Percentiles rank a stretch among this genome's conserved stretches.
Evolutionary conservation across 2,797 vertebrate species (phyloP).

Genomic region (Euthynnus affinis): DNA sequence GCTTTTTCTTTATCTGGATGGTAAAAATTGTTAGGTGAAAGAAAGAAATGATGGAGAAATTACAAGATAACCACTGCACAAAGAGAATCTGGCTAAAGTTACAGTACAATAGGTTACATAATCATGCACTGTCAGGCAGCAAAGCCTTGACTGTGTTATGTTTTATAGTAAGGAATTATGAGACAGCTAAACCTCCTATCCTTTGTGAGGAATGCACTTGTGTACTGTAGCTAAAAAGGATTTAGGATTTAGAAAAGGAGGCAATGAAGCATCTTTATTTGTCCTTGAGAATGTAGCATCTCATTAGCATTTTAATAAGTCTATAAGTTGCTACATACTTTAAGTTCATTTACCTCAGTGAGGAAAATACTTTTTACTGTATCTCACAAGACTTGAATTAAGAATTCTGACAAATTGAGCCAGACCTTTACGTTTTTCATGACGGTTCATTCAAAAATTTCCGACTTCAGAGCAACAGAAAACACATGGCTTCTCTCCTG

Average conservation of each 20-base stretch:
- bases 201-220: background rate
- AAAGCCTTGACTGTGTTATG: background rate
- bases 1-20: background rate
- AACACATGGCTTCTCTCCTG: constrained; percentile 27
- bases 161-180: background rate
- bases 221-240: background rate
- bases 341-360: background rate
- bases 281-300: background rate
- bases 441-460: background rate
- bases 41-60: background rate
- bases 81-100: background rate
- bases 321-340: background rate
- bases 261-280: background rate
- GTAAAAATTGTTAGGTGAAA: background rate
- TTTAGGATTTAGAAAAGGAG: background rate
- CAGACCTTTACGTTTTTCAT: background rate
- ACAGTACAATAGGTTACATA: background rate
- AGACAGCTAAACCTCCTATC: background rate
- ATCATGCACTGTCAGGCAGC: background rate
- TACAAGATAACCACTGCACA: background rate
- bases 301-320: background rate
- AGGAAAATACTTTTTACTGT: background rate
- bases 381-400: background rate
- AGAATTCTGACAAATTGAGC: background rate
- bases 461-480: background rate